A percentile compares a stretch with the other conserved stretches of the same genome.
These are phyloP conservation scores for Drosophila navojoa DNA, from an alignment of 1,140 invertebrate genomes.

Conservation along the genomic window DNA sequence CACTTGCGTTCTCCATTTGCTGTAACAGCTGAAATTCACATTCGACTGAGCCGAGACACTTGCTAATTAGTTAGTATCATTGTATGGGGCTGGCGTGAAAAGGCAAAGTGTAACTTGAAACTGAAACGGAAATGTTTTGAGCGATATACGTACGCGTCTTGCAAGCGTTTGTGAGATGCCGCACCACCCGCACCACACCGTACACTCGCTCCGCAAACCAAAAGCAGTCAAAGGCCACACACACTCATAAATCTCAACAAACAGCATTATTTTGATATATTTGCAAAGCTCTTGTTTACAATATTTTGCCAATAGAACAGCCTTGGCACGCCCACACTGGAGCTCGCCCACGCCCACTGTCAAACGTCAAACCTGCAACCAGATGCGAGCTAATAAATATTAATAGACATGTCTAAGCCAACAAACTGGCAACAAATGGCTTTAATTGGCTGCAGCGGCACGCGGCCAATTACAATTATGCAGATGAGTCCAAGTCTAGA, in stretches of 20 bases:
- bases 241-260: slow-evolving; percentile 48
- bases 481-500: slow-evolving; percentile 70
- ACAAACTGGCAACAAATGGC: slow-evolving; percentile 34
- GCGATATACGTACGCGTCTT: slow-evolving; percentile 43
- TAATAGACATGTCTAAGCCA: slow-evolving; percentile 59
- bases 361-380: slow-evolving; percentile 13
- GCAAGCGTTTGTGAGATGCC: slow-evolving; percentile 26
- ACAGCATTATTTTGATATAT: slow-evolving; percentile 47
- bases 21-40: slow-evolving; percentile 19
- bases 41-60: slow-evolving; percentile 10
- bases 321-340: slow-evolving; percentile 29
- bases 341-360: background rate
- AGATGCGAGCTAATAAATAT: slow-evolving; percentile 63
- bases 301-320: slow-evolving; percentile 62
- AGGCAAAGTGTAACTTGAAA: slow-evolving; percentile 38
- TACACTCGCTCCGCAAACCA: background rate
- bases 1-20: slow-evolving; percentile 35
- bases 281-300: slow-evolving; percentile 56
- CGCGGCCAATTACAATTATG: slow-evolving; percentile 72
- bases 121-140: slow-evolving; percentile 45
- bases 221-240: slow-evolving; percentile 31
- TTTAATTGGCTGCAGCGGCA: slow-evolving; percentile 33
- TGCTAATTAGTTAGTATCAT: slow-evolving; percentile 68
- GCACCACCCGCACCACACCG: background rate
- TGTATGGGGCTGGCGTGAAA: slow-evolving; percentile 63